Evolutionary conservation across 2,797 vertebrate genomes (phyloP), one percentile per base, ranked within the genome.

Genomic region (Trachurus trachurus): DNA sequence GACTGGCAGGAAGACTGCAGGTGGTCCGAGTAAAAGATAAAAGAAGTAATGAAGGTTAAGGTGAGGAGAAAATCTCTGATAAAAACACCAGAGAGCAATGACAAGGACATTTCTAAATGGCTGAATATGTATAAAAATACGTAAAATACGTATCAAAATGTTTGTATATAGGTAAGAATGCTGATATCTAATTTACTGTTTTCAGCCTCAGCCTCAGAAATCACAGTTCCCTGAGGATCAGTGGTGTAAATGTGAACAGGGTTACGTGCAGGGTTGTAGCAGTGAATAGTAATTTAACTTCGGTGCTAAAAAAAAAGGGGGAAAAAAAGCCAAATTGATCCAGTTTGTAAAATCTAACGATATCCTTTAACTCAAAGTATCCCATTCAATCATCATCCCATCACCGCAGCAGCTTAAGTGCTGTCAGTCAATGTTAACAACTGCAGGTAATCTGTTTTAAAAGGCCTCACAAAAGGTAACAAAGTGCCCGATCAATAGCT

Each of bases 401-500:
- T 60, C 82, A 75, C 64, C 9, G 5, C 59, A n/a, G 68, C 52
- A 16, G 16, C 58, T 84, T 88, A 88, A 90, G 84, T 89, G 92
- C 78, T 54, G 67, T 74, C 74, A 84, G 59, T 92, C 87, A 90
- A 70, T 88, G 45, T 72, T 72, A 81, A 86, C 69, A 78, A 69
- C 71, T 78, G 87, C 44, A 70, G 81, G 85, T 85, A 66, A 87
- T 89, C 74, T 75, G 80, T 39, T 66, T 77, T 83, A 89, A 87
- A 80, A 86, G 71, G 80, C 50, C 78, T 79, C 57, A 56, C 60
- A 52, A 85, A 78, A 84, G 78, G 58, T 70, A 68, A 63, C 72
- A 79, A 79, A 75, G 76, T 78, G 76, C 54, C 79, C 1, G 66
- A 90, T 93, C 92, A 72, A 94, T 93, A 50, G 26, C 31, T 42